Evolutionary conservation across 2,888 invertebrate species (phyloP).

Genomic region (Coenonympha glycerion): DNA sequence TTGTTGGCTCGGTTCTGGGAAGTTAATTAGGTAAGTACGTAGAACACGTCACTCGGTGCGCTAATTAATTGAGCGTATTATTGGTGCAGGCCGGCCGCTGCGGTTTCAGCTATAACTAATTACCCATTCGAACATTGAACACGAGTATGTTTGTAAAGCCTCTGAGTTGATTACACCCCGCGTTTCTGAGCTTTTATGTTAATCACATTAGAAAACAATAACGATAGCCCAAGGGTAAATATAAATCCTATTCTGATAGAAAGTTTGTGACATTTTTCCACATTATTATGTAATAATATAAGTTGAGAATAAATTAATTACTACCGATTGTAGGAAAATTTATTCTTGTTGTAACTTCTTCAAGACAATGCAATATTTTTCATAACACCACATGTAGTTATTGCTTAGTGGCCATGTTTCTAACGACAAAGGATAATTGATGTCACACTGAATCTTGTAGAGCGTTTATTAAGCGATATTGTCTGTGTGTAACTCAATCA

Average conservation of each 20-base stretch:
- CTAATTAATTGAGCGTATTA: constrained; percentile 71
- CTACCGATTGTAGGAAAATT: no score
- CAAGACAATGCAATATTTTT: no score
- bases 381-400: not conserved
- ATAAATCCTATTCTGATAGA: no score
- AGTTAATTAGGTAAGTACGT: constrained; percentile 69
- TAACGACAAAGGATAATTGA: not conserved
- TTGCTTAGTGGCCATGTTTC: not conserved
- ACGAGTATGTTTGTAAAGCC: constrained; percentile 3
- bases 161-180: no score
- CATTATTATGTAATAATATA: no score
- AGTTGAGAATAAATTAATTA: no score
- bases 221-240: no score
- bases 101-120: constrained; percentile 37
- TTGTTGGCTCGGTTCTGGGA: constrained; percentile 52
- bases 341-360: no score
- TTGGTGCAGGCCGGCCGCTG: constrained; percentile 55
- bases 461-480: constrained; percentile 38
- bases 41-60: constrained; percentile 51
- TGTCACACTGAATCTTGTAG: constrained; percentile 3
- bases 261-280: no score
- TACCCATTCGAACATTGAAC: constrained; percentile 3
- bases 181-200: no score
- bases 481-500: constrained; percentile 54
- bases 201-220: no score